Evolutionary conservation across 2,113 vertebrate species (phyloP).

Genomic region (Gallinago paraguaiae): DNA sequence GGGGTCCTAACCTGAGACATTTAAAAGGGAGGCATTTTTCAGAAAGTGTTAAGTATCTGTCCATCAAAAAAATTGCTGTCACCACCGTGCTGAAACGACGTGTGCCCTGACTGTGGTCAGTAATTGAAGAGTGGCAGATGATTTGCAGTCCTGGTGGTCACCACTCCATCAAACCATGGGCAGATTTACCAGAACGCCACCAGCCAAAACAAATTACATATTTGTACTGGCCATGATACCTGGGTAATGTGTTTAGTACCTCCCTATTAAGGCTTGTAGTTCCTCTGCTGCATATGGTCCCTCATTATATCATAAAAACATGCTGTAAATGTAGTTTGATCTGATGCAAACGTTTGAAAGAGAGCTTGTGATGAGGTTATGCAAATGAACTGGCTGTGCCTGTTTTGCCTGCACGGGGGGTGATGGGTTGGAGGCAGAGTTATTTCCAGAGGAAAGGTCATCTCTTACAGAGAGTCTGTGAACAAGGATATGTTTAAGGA

Average conservation of each 20-base stretch:
- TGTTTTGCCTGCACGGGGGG: neutral
- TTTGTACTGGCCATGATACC: neutral
- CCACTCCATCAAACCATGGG: neutral
- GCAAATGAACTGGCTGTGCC: slow-evolving; percentile 8
- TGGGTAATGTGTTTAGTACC: neutral
- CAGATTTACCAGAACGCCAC: neutral
- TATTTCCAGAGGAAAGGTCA: slow-evolving; percentile 46
- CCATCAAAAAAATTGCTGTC: neutral
- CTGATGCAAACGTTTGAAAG: neutral
- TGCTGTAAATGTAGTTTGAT: neutral
- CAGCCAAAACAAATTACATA: neutral
- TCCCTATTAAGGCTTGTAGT: neutral
- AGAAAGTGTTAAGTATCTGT: neutral
- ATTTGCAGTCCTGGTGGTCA: neutral
- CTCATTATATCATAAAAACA: neutral
- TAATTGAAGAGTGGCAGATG: neutral
- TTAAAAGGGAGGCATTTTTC: neutral
- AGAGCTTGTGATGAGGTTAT: neutral
- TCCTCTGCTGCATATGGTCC: neutral
- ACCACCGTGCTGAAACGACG: neutral
- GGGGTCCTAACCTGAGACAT: neutral
- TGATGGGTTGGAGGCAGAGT: neutral
- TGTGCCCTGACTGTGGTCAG: neutral
- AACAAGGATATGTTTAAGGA: neutral
- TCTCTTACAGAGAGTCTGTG: neutral